phyloP scores from a whole-genome alignment of 2,113 vertebrate species.

The Zosterops borbonicus region DNA sequence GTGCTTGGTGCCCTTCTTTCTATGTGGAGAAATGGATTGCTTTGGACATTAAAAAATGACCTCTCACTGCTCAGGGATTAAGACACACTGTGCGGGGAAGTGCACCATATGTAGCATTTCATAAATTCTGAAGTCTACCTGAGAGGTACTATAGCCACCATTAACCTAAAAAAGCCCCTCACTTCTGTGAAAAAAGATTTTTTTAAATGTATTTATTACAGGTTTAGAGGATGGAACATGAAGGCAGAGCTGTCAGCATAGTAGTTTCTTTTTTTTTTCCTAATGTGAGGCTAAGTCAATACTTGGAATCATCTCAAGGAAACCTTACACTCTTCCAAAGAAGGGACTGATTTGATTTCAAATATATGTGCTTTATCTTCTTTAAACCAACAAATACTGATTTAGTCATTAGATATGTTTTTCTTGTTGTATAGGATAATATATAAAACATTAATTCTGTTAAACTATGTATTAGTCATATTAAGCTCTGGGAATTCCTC shows the following conservation, averaged over 20 bases:
- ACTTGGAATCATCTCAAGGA: not conserved
- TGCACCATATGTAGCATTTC: not conserved
- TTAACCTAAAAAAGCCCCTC: not conserved
- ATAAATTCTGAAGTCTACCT: not conserved
- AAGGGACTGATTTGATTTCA: not conserved
- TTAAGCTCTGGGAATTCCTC: not conserved
- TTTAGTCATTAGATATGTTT: conserved; percentile 13
- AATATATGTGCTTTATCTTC: conserved; percentile 14
- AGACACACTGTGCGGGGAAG: not conserved
- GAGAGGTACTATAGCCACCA: not conserved
- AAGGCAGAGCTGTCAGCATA: not conserved
- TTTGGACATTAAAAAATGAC: not conserved
- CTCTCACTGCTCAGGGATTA: not conserved
- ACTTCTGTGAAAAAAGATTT: not conserved
- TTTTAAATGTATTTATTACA: not conserved
- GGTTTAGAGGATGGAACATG: not conserved
- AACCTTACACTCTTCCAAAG: not conserved
- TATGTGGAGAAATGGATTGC: not conserved
- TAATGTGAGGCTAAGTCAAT: not conserved
- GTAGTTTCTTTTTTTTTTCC: not conserved
- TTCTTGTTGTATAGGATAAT: not conserved
- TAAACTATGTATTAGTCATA: not conserved
- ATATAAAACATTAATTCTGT: not conserved
- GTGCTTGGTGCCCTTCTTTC: not conserved
- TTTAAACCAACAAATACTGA: conserved; percentile 37